Base-by-base conservation (phyloP, 1,140 invertebrate genomes). In the Helicoverpa zea region DNA sequence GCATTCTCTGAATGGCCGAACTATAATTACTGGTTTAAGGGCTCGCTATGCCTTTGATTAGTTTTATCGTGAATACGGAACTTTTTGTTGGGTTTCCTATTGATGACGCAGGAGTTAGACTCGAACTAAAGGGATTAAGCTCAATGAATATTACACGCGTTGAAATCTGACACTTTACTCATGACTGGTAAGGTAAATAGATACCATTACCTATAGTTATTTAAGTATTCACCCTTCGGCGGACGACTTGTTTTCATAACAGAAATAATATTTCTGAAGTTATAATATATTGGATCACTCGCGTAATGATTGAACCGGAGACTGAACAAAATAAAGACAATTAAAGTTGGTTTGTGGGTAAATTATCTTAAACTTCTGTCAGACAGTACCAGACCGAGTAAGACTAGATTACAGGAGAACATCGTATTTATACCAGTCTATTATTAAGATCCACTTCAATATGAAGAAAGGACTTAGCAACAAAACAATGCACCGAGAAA, bases 1-100 rank as follows among this genome's bases (percentile, higher is more conserved):
- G n/a, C n/a, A n/a, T n/a, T n/a, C n/a, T n/a, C n/a, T n/a, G n/a
- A n/a, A n/a, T n/a, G n/a, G n/a, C n/a, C n/a, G n/a, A n/a, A n/a
- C n/a, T 70, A 79, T 79, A 79, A 70, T 79, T 58, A 79, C 75
- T 47, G 35, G 52, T 59, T 79, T 70, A 70, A 49, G 64, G 51
- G 61, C 49, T 58, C 23, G 75, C 72, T 3, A 23, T 51, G 18
- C 16, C 47, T 78, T 18, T 47, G 29, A 47, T 68, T 78, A 35
- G 2, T 14, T 18, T 66, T 79, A 47, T 59, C 43, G 14, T 29
- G 23, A 18, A 23, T 70, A 63, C 43, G 16, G 52, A 14, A 56
- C 11, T 54, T 78, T 63, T 68, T 68, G 3, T 51, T 3, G 47
- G 18, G 9, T 47, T 63, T 35, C 13, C 29, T 63, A 63, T 43